Conservation (phyloP, 2,113 vertebrate species). For the Dromas ardeola region DNA sequence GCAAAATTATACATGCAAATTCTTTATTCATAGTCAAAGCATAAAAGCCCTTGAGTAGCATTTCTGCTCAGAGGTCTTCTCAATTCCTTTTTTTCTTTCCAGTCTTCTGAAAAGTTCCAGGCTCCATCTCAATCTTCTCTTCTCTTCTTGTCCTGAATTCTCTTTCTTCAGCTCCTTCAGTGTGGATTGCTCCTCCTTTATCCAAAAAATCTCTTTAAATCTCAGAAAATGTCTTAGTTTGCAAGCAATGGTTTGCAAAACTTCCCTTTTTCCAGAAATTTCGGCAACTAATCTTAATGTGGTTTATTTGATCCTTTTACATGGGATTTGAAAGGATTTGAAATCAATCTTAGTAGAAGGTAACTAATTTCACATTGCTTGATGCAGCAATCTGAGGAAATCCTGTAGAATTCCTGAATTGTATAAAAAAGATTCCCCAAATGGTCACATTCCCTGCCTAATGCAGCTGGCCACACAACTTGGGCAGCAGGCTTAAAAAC, state of each 20-base stretch:
- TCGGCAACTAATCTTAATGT: not conserved
- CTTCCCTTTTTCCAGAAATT: not conserved
- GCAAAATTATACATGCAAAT: not conserved
- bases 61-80: not conserved
- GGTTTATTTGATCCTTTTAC: not conserved
- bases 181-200: not conserved
- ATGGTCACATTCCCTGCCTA: not conserved
- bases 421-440: not conserved
- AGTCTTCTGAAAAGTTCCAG: not conserved
- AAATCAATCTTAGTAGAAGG: not conserved
- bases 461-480: not conserved
- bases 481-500: not conserved
- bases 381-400: not conserved
- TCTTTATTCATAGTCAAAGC: not conserved
- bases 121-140: not conserved
- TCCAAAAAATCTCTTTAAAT: not conserved
- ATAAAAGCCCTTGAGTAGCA: not conserved
- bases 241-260: not conserved
- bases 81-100: not conserved
- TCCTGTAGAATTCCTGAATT: not conserved
- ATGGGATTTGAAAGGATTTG: not conserved
- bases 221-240: not conserved
- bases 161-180: not conserved
- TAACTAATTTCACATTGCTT: not conserved
- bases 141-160: not conserved